phyloP scores from a whole-genome alignment of 2,797 vertebrate species.

The Argya squamiceps region DNA sequence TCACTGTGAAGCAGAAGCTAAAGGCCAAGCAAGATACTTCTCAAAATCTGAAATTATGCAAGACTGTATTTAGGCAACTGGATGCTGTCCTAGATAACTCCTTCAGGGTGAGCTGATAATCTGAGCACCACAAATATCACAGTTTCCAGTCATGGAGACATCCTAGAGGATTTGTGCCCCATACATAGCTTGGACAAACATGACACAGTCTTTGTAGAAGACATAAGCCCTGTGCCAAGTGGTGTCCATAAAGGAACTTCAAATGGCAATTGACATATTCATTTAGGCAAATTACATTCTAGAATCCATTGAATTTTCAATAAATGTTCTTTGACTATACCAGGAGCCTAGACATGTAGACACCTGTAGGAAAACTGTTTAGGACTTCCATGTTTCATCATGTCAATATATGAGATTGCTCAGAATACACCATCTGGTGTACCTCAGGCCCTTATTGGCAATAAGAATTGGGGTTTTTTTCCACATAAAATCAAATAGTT shows the following conservation, averaged over 20 bases:
- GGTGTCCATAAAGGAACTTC: not conserved
- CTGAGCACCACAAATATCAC: not conserved
- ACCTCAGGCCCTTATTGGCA: not conserved
- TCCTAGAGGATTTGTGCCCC: not conserved
- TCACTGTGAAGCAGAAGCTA: not conserved
- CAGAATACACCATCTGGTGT: not conserved
- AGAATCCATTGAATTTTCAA: not conserved
- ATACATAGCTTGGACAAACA: not conserved
- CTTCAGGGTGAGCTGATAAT: not conserved
- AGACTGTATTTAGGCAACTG: not conserved
- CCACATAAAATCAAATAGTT: not conserved
- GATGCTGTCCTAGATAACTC: not conserved
- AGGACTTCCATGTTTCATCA: not conserved
- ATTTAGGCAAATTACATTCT: not conserved
- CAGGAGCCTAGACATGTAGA: not conserved
- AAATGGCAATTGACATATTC: not conserved
- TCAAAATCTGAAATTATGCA: not conserved
- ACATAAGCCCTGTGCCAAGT: not conserved
- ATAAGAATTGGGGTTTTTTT: not conserved
- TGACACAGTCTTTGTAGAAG: rapidly evolving
- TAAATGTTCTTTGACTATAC: not conserved
- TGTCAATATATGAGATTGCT: not conserved
- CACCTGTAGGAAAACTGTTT: not conserved
- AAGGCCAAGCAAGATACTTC: not conserved
- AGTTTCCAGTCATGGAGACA: not conserved